A percentile compares a stretch with the other conserved stretches of the same genome.
phyloP scores from a whole-genome alignment of 2,888 invertebrate species.

The Drymonia ruficornis region DNA sequence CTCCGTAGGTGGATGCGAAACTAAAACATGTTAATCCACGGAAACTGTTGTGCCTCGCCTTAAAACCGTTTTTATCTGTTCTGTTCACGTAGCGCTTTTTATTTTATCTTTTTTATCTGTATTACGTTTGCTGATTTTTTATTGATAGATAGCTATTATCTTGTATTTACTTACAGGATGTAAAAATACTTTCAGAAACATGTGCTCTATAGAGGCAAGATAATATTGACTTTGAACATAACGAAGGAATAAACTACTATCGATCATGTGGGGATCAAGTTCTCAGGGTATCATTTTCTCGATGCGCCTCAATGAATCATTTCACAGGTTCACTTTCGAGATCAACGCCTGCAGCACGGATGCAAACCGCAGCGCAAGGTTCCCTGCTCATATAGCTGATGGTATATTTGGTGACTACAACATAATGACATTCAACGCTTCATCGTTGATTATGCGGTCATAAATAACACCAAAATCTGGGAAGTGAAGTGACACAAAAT shows the following conservation, averaged over 20 bases:
- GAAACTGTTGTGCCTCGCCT: slow-evolving; percentile 23
- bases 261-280: slow-evolving; percentile 58
- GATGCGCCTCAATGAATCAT: slow-evolving; percentile 78
- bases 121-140: slow-evolving; percentile 2
- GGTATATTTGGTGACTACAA: slow-evolving; percentile 29
- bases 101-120: slow-evolving; percentile 2
- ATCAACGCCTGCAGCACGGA: slow-evolving; percentile 64
- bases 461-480: background rate
- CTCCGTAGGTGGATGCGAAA: slow-evolving; percentile 57
- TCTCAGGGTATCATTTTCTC: slow-evolving; percentile 66
- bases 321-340: slow-evolving; percentile 81
- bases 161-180: slow-evolving; percentile 1
- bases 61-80: slow-evolving; percentile 6
- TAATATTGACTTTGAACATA: background rate
- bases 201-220: background rate
- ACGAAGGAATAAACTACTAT: slow-evolving; percentile 41
- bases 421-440: slow-evolving; percentile 42
- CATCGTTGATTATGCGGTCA: too few relatives aligned
- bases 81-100: background rate
- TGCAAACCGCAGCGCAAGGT: slow-evolving; percentile 67
- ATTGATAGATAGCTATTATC: slow-evolving; percentile 1
- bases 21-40: slow-evolving; percentile 41
- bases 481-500: background rate
- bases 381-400: slow-evolving; percentile 50
- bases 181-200: background rate